Evolutionary conservation across 2,797 vertebrate species (phyloP).

Genomic region (Gadopsis bispinosus): DNA sequence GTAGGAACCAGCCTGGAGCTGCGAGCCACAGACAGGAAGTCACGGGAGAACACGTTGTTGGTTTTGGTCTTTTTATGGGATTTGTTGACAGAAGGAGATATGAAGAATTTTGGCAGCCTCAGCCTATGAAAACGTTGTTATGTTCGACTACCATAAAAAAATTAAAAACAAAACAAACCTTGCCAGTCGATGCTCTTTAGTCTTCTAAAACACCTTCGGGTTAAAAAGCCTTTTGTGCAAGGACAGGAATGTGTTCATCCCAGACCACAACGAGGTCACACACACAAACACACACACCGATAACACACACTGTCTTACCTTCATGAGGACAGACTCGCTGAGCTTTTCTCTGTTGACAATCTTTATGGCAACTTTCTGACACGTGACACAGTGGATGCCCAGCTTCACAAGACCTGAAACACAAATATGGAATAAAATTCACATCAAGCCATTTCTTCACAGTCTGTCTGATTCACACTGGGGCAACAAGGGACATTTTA

Average conservation of each 20-base stretch:
- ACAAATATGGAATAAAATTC: slow-evolving; percentile 12
- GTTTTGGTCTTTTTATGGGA: background rate
- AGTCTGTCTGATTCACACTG: background rate
- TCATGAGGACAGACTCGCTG: slow-evolving; percentile 94
- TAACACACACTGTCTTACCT: slow-evolving; percentile 81
- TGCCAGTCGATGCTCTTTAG: too few relatives aligned
- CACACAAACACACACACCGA: slow-evolving; percentile 3
- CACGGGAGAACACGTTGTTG: too few relatives aligned
- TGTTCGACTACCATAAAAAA: too few relatives aligned
- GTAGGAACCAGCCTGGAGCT: too few relatives aligned
- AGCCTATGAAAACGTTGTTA: too few relatives aligned
- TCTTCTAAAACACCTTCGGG: background rate
- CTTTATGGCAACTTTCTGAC: slow-evolving; percentile 95
- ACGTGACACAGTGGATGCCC: slow-evolving; percentile 92
- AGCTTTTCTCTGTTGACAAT: slow-evolving; percentile 96
- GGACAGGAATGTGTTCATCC: background rate
- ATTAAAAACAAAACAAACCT: background rate
- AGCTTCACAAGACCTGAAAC: slow-evolving; percentile 92
- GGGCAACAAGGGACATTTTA: background rate
- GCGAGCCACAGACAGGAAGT: too few relatives aligned
- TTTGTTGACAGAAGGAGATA: too few relatives aligned
- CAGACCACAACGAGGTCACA: background rate
- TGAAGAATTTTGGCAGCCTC: too few relatives aligned
- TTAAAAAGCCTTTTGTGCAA: background rate
- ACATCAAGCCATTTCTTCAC: background rate